These are phyloP conservation scores for Guaruba guarouba DNA, from an alignment of 2,113 vertebrate genomes.

Conservation along the genomic window DNA sequence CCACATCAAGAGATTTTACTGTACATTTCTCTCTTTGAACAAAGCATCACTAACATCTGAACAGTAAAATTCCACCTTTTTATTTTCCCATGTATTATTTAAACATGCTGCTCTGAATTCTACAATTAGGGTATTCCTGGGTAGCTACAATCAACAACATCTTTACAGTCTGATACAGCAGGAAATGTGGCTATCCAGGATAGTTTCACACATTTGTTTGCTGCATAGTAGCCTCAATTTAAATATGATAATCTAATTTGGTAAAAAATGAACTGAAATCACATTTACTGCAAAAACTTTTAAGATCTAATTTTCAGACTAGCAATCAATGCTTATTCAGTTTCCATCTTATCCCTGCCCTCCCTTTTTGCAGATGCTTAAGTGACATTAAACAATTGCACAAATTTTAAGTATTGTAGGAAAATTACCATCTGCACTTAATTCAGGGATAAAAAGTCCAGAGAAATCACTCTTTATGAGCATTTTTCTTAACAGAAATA, in stretches of 20 bases:
- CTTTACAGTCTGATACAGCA: neutral
- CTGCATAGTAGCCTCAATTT: conserved; percentile 45
- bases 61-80: conserved; percentile 54
- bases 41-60: conserved; percentile 27
- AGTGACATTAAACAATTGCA: conserved; percentile 75
- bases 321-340: conserved; percentile 80
- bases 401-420: conserved; percentile 66
- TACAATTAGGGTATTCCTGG: conserved; percentile 22
- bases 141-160: conserved; percentile 35
- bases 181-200: conserved; percentile 33
- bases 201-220: conserved; percentile 55
- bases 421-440: conserved; percentile 73
- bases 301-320: conserved; percentile 72
- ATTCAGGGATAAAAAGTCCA: conserved; percentile 70
- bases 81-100: conserved; percentile 69
- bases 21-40: neutral
- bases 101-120: conserved; percentile 55
- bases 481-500: conserved; percentile 68
- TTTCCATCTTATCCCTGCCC: conserved; percentile 65
- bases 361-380: conserved; percentile 72
- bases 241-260: conserved; percentile 77
- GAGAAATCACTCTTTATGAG: conserved; percentile 65
- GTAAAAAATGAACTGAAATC: conserved; percentile 72
- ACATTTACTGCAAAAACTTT: conserved; percentile 73
- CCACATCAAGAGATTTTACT: conserved; percentile 9